phyloP scores from a whole-genome alignment of 2,113 vertebrate species.

The Craseonycteris thonglongyai region DNA sequence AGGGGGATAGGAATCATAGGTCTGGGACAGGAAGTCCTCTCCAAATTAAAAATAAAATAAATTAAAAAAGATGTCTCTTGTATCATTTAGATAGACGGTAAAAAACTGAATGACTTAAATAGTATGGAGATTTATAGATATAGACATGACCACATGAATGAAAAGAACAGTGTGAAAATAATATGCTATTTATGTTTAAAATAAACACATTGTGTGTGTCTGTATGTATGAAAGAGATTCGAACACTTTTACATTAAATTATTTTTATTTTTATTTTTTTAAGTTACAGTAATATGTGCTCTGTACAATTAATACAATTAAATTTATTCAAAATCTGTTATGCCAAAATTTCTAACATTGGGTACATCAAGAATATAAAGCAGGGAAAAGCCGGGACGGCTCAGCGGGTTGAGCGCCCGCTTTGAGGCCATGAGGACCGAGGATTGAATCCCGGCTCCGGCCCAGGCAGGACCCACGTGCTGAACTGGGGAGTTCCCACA shows the following conservation, averaged over 20 bases:
- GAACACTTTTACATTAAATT: neutral
- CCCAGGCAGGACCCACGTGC: no score
- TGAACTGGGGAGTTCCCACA: no score
- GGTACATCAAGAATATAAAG: neutral
- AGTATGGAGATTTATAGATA: neutral
- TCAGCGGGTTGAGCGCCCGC: no score
- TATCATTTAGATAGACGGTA: neutral
- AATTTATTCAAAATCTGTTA: neutral
- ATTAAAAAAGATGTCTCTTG: neutral
- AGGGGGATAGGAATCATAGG: neutral
- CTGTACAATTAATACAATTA: neutral
- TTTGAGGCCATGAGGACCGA: no score
- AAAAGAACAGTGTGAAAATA: neutral
- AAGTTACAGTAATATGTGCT: neutral
- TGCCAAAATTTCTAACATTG: neutral
- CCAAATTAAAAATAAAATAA: neutral
- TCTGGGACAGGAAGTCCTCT: neutral
- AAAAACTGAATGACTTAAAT: neutral
- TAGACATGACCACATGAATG: neutral
- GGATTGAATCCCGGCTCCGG: no score
- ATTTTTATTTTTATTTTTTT: slow-evolving; percentile 13
- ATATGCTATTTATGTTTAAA: neutral
- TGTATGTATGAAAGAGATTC: neutral
- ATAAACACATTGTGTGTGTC: neutral
- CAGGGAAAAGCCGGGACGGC: no score